Conservation (phyloP, 1,140 invertebrate species). For the Drosophila yakuba region DNA sequence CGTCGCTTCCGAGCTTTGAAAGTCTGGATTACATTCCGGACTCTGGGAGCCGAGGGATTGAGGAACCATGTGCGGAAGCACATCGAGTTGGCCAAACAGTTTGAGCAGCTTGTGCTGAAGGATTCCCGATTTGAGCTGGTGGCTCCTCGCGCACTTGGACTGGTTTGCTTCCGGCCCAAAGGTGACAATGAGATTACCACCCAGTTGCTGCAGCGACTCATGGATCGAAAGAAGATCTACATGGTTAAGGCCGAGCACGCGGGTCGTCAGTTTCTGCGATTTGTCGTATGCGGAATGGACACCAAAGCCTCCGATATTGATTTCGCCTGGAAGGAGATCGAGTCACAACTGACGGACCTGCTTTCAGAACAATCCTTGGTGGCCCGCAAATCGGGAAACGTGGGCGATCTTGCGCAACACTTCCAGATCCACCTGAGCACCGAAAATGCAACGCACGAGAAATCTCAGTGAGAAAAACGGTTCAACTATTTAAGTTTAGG, state of each 20-base stretch:
- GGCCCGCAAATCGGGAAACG: constrained; percentile 47
- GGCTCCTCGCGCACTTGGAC: constrained; percentile 89
- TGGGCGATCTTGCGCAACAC: constrained; percentile 62
- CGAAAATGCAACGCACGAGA: constrained; percentile 44
- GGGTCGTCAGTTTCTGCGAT: constrained; percentile 91
- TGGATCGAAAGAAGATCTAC: constrained; percentile 92
- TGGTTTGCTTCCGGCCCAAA: constrained; percentile 95
- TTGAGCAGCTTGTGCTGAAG: constrained; percentile 88
- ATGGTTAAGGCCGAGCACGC: constrained; percentile 91
- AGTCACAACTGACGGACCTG: constrained; percentile 85
- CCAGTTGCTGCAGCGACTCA: constrained; percentile 90
- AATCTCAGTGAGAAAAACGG: constrained; percentile 44
- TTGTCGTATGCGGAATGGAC: constrained; percentile 91
- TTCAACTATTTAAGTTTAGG: constrained; percentile 55
- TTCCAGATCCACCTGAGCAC: constrained; percentile 47
- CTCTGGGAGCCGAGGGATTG: constrained; percentile 92
- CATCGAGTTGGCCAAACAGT: constrained; percentile 90
- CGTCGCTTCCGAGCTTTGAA: constrained; percentile 97
- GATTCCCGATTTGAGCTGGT: constrained; percentile 93
- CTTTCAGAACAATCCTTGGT: constrained; percentile 34
- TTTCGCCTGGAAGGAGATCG: constrained; percentile 93
- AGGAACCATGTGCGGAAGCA: constrained; percentile 92
- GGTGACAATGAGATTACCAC: constrained; percentile 91
- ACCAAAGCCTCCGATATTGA: constrained; percentile 90
- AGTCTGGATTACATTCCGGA: constrained; percentile 96